Conservation (phyloP, 2,888 invertebrate genomes). For the Monopis laevigella region DNA sequence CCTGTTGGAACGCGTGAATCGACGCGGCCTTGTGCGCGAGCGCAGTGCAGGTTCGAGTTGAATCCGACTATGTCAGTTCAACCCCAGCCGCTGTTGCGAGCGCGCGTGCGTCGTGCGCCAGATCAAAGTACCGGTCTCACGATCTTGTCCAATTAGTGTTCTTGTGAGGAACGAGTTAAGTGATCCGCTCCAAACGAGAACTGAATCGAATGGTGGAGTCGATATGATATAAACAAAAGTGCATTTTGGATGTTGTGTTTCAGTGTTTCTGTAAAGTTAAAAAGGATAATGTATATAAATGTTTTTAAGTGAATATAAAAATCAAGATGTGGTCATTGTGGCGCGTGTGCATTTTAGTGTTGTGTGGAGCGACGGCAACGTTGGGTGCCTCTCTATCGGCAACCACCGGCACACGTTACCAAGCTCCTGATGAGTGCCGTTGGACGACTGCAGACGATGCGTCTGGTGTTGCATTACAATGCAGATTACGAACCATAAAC, state of each 20-base stretch:
- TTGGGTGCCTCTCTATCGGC: constrained; percentile 58
- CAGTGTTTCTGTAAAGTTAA: constrained; percentile 46
- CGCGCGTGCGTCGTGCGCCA: constrained; percentile 43
- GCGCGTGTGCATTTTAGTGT: constrained; percentile 49
- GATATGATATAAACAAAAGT: constrained; percentile 46
- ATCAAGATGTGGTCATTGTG: constrained; percentile 51
- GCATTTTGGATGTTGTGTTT: constrained; percentile 36
- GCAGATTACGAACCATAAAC: constrained; percentile 79
- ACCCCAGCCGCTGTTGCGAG: constrained; percentile 58
- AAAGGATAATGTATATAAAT: constrained; percentile 55
- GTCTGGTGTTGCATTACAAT: constrained; percentile 76
- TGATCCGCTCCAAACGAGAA: constrained; percentile 43
- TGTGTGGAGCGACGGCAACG: constrained; percentile 45
- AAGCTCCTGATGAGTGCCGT: constrained; percentile 84
- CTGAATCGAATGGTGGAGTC: constrained; percentile 37
- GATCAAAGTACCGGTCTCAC: constrained; percentile 40
- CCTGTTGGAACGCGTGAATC: constrained; percentile 71
- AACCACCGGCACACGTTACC: constrained; percentile 71
- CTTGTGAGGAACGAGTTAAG: constrained; percentile 64
- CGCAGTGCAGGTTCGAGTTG: constrained; percentile 50
- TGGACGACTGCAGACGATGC: constrained; percentile 77
- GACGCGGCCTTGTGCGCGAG: constrained; percentile 70
- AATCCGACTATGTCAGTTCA: constrained; percentile 65
- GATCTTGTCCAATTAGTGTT: constrained; percentile 63
- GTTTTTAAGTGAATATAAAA: constrained; percentile 32